Conservation (phyloP, 2,113 vertebrate genomes). For the Buteo buteo region DNA sequence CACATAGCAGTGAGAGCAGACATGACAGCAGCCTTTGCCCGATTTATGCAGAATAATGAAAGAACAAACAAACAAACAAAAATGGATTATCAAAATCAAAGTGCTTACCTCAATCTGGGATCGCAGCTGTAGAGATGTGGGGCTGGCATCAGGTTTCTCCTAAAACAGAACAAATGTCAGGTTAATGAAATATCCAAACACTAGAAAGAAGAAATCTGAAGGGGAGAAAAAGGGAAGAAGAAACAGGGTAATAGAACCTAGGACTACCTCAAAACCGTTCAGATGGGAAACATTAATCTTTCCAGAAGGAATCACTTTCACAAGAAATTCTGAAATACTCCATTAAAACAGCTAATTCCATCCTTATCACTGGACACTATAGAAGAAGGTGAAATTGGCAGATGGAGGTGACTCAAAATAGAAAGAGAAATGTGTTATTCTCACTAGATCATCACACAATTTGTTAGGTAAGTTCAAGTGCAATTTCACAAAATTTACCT, state of each 20-base stretch:
- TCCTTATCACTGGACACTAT: neutral
- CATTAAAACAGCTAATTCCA: neutral
- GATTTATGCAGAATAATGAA: slow-evolving; percentile 11
- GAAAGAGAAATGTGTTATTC: neutral
- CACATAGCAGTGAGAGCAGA: slow-evolving; percentile 9
- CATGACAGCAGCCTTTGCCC: neutral
- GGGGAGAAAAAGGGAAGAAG: neutral
- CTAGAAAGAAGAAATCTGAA: slow-evolving; percentile 6
- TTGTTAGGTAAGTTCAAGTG: neutral
- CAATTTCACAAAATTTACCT: neutral
- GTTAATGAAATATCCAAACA: slow-evolving; percentile 58
- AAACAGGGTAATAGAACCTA: neutral
- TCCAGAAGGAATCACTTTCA: neutral
- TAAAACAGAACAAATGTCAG: slow-evolving; percentile 75
- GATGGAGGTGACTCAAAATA: neutral
- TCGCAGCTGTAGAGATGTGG: slow-evolving; percentile 86
- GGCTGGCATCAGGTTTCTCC: slow-evolving; percentile 88
- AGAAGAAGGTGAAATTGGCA: neutral
- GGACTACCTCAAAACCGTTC: neutral
- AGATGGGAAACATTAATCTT: neutral
- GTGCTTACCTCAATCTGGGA: slow-evolving; percentile 90
- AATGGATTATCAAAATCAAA: slow-evolving; percentile 29
- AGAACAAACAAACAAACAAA: slow-evolving; percentile 32
- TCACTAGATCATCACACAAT: neutral
- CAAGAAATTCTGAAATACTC: neutral